Evolutionary conservation across 2,888 invertebrate genomes (phyloP).

Genomic region (Apodemia duryi): DNA sequence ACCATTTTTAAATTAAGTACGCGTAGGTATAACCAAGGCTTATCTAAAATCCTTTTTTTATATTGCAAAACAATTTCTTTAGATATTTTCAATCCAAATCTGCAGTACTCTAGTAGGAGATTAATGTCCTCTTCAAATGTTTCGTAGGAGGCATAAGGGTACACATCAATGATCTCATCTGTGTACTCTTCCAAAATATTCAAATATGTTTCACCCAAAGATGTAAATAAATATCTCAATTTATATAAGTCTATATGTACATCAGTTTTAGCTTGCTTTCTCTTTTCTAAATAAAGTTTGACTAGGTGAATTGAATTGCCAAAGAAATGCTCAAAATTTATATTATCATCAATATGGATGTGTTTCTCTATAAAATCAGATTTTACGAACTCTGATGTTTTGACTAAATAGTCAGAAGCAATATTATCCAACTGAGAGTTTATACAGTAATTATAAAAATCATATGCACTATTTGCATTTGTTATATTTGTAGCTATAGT

Average conservation of each 20-base stretch:
- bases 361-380: not conserved
- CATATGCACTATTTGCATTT: slow-evolving; percentile 1
- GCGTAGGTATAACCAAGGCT: slow-evolving; percentile 40
- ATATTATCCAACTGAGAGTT: not conserved
- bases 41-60: not conserved
- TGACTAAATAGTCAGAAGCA: slow-evolving; percentile 1
- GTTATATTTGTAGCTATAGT: slow-evolving; percentile 34
- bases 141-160: not conserved
- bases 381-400: not conserved
- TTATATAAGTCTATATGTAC: not conserved
- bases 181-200: not conserved
- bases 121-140: too few relatives aligned
- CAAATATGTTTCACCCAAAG: slow-evolving; percentile 7
- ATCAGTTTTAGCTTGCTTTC: not conserved
- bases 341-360: not conserved
- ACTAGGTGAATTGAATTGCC: not conserved
- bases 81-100: not conserved
- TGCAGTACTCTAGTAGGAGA: not conserved
- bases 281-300: slow-evolving; percentile 7
- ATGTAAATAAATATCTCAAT: slow-evolving; percentile 5
- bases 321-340: slow-evolving; percentile 8
- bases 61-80: not conserved
- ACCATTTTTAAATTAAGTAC: slow-evolving; percentile 38
- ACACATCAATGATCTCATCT: too few relatives aligned
- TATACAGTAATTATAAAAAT: slow-evolving; percentile 12